Evolutionary conservation across 2,888 invertebrate genomes (phyloP).

Genomic region (Leucozona laternaria): DNA sequence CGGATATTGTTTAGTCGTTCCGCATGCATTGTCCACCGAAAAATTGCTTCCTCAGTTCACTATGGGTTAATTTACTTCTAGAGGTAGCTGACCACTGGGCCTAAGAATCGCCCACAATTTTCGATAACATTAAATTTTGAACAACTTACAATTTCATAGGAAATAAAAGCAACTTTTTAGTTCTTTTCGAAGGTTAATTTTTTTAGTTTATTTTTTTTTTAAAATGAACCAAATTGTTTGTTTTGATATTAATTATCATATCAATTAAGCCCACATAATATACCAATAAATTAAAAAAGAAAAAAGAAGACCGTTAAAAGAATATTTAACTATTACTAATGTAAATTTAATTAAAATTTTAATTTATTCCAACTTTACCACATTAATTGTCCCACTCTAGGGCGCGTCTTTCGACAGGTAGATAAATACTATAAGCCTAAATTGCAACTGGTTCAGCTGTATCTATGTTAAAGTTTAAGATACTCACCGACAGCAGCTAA

Average conservation of each 20-base stretch:
- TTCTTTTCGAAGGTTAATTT: too few relatives aligned
- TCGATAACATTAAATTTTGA: neutral
- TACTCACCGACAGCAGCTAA: neutral
- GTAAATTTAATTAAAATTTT: neutral
- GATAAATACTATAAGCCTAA: slow-evolving; percentile 15
- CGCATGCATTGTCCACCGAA: too few relatives aligned
- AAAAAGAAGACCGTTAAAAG: neutral
- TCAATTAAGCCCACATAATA: neutral
- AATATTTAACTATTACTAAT: neutral
- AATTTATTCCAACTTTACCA: neutral
- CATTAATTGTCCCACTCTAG: neutral
- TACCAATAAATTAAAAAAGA: neutral
- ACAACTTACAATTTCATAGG: neutral
- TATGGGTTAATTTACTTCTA: too few relatives aligned
- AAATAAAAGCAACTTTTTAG: neutral
- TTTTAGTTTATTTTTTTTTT: too few relatives aligned
- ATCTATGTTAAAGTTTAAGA: slow-evolving; percentile 14
- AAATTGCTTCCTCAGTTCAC: too few relatives aligned
- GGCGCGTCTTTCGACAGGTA: slow-evolving; percentile 31
- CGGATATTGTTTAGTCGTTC: too few relatives aligned
- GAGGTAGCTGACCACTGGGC: too few relatives aligned
- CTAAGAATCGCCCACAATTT: neutral
- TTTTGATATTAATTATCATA: neutral
- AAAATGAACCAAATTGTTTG: too few relatives aligned
- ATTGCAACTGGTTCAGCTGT: slow-evolving; percentile 54